Conservation (phyloP, 2,797 vertebrate genomes). For the Hippopotamyrus pictus region DNA sequence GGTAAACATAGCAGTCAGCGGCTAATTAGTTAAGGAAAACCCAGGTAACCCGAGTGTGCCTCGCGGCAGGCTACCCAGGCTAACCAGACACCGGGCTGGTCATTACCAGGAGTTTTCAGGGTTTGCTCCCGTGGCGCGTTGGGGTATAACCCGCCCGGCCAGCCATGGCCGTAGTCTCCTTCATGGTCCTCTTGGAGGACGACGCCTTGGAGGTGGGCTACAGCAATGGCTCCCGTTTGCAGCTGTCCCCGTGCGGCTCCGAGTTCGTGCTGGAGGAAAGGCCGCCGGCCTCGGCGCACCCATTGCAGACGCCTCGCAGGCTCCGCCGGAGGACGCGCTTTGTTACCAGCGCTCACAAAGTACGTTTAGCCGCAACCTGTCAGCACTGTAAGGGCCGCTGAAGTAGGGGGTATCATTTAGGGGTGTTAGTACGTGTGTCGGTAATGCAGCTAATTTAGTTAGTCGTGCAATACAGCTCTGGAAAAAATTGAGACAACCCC, state of each 20-base stretch:
- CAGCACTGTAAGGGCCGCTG: neutral
- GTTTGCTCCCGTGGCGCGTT: neutral
- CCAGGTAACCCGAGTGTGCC: neutral
- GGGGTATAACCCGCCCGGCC: neutral
- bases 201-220: slow-evolving; percentile 69
- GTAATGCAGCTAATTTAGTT: neutral
- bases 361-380: slow-evolving; percentile 32
- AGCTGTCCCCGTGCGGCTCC: slow-evolving; percentile 77
- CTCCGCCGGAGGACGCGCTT: slow-evolving; percentile 74
- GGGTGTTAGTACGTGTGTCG: neutral
- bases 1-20: neutral
- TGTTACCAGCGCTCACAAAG: slow-evolving; percentile 69
- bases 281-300: slow-evolving; percentile 47
- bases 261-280: slow-evolving; percentile 69
- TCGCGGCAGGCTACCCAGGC: neutral
- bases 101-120: neutral
- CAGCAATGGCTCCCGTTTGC: slow-evolving; percentile 56
- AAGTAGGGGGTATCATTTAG: neutral
- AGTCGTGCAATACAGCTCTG: neutral
- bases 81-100: neutral
- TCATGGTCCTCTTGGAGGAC: slow-evolving; percentile 70
- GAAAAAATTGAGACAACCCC: neutral
- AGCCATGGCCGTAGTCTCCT: slow-evolving; percentile 30
- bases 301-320: slow-evolving; percentile 52
- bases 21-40: neutral